Base-by-base conservation (phyloP, 2,113 vertebrate genomes). In the Tragulus kanchil region DNA sequence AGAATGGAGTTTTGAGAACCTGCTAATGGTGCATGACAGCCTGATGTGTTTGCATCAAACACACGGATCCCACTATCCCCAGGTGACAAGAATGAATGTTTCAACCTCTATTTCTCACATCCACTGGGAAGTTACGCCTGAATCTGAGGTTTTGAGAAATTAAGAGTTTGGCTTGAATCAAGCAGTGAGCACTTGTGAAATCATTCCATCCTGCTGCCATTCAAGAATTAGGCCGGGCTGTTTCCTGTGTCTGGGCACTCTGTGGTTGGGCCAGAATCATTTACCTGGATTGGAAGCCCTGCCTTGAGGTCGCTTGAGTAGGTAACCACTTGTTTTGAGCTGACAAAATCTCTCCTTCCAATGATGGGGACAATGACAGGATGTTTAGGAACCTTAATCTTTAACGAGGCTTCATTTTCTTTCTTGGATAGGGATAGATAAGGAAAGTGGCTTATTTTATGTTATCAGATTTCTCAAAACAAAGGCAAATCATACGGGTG, bases 311-410 rank as follows among this genome's bases (percentile, higher is more conserved):
- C 48, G 10, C 3, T 6, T 36, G 6, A 81, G n/a, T 17, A 64
- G 12, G 26, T 16, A 50, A 26, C 31, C 21, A 26, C 79, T n/a
- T 73, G 26, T 28, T 86, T 52, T 25, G 42, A 48, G 59, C 15
- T 92, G 69, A 69, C n/a, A 54, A 86, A 84, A 56, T n/a, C 64
- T 87, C 67, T 93, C 23, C 36, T 45, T 92, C 65, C 50, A 92
- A 52, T 79, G 87, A 25, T 3, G 1, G 7, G 6, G 19, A 19
- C 19, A 36, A 85, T 45, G 77, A 82, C 23, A 50, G 21, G 23
- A 81, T 85, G 7, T 69, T 82, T 36, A 69, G 4, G 9, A 28
- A 31, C 21, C 25, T 83, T 59, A 12, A 50, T 56, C 81, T 81
- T 77, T 81, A 87, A 82, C n/a, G 52, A 71, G 19, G 15, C 7